phyloP scores from a whole-genome alignment of 30 jellyfish, hydroid and myxozoan species.

The Mastigias papua region DNA sequence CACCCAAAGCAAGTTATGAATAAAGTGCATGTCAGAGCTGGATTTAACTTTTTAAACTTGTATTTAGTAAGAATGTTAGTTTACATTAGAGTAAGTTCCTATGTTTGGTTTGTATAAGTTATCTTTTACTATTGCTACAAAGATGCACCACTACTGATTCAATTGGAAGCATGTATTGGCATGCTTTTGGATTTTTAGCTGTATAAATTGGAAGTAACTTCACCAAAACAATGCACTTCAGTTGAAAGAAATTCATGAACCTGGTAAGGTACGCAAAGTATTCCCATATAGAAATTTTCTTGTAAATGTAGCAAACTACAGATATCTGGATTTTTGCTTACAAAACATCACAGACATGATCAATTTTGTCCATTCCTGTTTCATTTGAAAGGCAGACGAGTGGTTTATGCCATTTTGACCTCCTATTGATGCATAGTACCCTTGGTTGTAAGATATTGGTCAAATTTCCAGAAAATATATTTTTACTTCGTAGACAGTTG shows the following conservation, averaged over 20 bases:
- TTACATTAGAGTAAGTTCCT: background rate
- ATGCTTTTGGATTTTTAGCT: background rate
- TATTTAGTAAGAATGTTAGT: background rate
- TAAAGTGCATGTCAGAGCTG: background rate
- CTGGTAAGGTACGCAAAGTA: background rate
- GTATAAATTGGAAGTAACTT: background rate
- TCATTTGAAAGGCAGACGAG: background rate
- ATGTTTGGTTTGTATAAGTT: background rate
- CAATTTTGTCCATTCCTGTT: background rate
- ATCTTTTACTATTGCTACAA: background rate
- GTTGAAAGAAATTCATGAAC: background rate
- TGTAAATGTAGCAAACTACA: background rate
- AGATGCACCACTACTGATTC: background rate
- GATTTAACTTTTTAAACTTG: background rate
- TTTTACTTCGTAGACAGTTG: background rate
- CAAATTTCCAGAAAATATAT: background rate
- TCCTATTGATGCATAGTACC: background rate
- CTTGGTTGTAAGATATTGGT: background rate
- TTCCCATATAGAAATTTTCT: background rate
- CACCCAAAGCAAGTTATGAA: conserved; percentile 7
- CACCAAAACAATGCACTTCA: background rate
- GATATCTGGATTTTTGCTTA: background rate
- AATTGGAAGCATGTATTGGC: background rate
- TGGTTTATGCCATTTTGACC: background rate
- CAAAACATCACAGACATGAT: conserved; percentile 2